These are phyloP conservation scores for Girardinichthys multiradiatus DNA, from an alignment of 2,113 vertebrate genomes.

Conservation along the genomic window DNA sequence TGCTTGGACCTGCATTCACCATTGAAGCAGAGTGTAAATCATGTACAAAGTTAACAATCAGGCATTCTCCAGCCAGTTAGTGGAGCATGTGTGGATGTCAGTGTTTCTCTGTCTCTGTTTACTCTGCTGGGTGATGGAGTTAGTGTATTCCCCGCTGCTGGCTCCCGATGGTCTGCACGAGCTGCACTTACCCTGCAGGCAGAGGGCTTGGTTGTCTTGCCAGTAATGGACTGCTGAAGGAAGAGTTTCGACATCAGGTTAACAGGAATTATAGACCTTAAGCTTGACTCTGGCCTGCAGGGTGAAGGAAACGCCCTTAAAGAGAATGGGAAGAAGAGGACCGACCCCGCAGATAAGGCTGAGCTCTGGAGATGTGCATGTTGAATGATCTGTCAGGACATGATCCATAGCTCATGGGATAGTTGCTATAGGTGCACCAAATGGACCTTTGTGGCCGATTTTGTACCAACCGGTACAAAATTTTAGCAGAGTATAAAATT, in stretches of 20 bases:
- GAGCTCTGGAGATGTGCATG: constrained; percentile 37
- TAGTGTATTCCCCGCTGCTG: constrained; percentile 68
- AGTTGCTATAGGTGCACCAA: neutral
- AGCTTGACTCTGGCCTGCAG: constrained; percentile 54
- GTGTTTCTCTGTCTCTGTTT: constrained; percentile 68
- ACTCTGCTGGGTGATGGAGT: constrained; percentile 69
- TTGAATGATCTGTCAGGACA: constrained; percentile 29
- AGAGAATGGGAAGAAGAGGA: constrained; percentile 68
- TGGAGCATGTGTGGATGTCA: constrained; percentile 38
- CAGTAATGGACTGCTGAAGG: constrained; percentile 78
- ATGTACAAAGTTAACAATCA: constrained; percentile 69
- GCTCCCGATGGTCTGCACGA: constrained; percentile 72
- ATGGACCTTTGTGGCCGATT: neutral
- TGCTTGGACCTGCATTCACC: constrained; percentile 67
- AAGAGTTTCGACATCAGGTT: constrained; percentile 77
- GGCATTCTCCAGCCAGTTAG: constrained; percentile 65
- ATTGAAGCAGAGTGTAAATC: constrained; percentile 74
- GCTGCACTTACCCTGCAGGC: constrained; percentile 71
- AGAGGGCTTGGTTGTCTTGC: constrained; percentile 73
- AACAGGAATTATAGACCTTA: constrained; percentile 75
- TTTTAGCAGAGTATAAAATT: neutral
- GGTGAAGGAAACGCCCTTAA: constrained; percentile 72
- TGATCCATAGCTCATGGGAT: constrained; percentile 24
- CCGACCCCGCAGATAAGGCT: constrained; percentile 61
- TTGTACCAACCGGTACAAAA: neutral